Conservation (phyloP, 2,888 invertebrate genomes). For the Drosophila villosipedis region DNA sequence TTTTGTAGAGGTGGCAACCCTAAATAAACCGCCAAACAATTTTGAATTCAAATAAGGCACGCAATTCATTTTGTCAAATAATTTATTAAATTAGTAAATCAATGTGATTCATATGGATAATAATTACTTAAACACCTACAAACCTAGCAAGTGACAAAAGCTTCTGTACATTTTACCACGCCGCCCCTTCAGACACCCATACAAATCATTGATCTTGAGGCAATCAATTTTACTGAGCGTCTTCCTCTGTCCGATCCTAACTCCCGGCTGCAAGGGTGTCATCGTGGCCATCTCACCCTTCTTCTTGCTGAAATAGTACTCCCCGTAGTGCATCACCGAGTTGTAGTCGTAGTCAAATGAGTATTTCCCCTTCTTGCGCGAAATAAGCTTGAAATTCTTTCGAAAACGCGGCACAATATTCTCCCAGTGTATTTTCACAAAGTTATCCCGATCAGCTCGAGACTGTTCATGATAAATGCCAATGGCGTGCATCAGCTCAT, state of each 20-base stretch:
- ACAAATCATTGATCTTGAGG: slow-evolving; percentile 89
- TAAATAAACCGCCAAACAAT: neutral
- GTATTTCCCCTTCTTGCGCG: slow-evolving; percentile 88
- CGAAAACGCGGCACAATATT: slow-evolving; percentile 87
- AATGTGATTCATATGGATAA: slow-evolving; percentile 75
- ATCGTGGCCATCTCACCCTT: slow-evolving; percentile 88
- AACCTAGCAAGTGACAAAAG: slow-evolving; percentile 82
- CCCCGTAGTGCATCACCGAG: slow-evolving; percentile 92
- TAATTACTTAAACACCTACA: slow-evolving; percentile 56
- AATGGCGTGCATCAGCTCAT: slow-evolving; percentile 92
- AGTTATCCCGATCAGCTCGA: slow-evolving; percentile 88
- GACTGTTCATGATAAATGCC: slow-evolving; percentile 94
- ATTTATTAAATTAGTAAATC: slow-evolving; percentile 69
- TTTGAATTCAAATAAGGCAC: slow-evolving; percentile 1
- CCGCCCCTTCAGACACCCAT: slow-evolving; percentile 86
- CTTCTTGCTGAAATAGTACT: slow-evolving; percentile 88
- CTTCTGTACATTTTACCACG: slow-evolving; percentile 83
- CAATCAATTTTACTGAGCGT: slow-evolving; percentile 89
- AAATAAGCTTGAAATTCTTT: slow-evolving; percentile 89
- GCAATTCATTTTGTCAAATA: slow-evolving; percentile 1
- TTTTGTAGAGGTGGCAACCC: slow-evolving; percentile 14
- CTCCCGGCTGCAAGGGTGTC: slow-evolving; percentile 87
- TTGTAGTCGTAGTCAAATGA: slow-evolving; percentile 91
- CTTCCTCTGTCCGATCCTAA: slow-evolving; percentile 88
- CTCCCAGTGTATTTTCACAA: slow-evolving; percentile 89